Evolutionary conservation across 2,888 invertebrate genomes (phyloP), one percentile per base, ranked within the genome.

Genomic region (Globia sparganii): DNA sequence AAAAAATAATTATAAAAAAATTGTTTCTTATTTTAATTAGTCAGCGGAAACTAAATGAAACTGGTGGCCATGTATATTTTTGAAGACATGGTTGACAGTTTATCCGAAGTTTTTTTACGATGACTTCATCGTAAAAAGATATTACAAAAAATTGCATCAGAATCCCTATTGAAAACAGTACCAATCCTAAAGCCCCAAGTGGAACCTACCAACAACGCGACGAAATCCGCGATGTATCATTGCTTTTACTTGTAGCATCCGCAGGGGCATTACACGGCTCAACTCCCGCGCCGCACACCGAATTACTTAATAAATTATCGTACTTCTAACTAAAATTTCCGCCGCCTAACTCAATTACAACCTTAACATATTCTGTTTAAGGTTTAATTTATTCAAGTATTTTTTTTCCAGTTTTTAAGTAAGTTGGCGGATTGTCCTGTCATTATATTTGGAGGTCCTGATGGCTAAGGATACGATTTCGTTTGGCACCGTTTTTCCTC

Each of bases 181-280:
- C 2, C 2, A 73, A 86, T 72, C 13, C 2, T 4, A 15, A 8
- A 80, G 90, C 49, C 0, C 85, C 31, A 91, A 92, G 87, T 85
- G 80, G 93, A 94, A 90, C 77, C 78, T 53, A 91, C 25, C 90
- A 86, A 83, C 81, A 81, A 90, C 91, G 94, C 94, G 95, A 94
- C 94, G 92, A 94, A 94, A 94, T 91, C 91, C 93, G 91, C 94
- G 92, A 92, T 93, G 94, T 95, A 95, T 95, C 95, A 94, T 94
- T 94, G 94, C 94, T 93, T 95, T 94, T 94, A 94, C 94, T 93
- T 93, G 92, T 92, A 92, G 92, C 94, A 93, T 95, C 94, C 94
- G 94, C 92, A 94, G 93, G 89, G 93, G 93, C 92, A 93, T 93
- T 94, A 87, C 92, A 91, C 93, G 91, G 91, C 91, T 90, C 92